These are phyloP conservation scores for Taxidea taxus DNA, from an alignment of 2,113 vertebrate genomes.

Conservation along the genomic window DNA sequence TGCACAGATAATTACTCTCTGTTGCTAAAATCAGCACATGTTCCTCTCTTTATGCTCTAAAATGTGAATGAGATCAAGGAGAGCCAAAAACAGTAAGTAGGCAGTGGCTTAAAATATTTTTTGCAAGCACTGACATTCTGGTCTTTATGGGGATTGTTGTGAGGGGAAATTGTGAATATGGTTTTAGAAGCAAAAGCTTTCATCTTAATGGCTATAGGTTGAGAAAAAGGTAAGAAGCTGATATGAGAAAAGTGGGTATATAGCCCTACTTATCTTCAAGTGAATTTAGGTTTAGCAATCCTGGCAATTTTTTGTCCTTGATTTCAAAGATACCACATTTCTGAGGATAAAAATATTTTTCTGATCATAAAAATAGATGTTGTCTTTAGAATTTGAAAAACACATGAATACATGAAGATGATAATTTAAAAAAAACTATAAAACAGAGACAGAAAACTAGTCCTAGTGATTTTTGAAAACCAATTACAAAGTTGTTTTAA, in stretches of 20 bases:
- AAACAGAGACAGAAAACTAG: neutral
- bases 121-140: neutral
- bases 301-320: neutral
- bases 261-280: neutral
- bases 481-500: neutral
- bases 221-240: neutral
- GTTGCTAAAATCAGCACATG: neutral
- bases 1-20: neutral
- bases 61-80: neutral
- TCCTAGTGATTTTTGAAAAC: neutral
- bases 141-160: neutral
- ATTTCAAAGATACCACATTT: neutral
- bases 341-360: neutral
- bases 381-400: conserved; percentile 14
- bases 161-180: neutral
- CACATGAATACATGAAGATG: neutral
- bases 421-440: neutral
- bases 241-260: neutral
- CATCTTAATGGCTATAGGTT: neutral
- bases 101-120: neutral
- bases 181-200: neutral
- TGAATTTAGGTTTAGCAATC: neutral
- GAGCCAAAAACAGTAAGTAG: neutral
- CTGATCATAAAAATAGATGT: neutral
- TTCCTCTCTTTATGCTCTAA: neutral